Conservation (phyloP, 2,888 invertebrate species). For the Lasioglossum leucozonium region DNA sequence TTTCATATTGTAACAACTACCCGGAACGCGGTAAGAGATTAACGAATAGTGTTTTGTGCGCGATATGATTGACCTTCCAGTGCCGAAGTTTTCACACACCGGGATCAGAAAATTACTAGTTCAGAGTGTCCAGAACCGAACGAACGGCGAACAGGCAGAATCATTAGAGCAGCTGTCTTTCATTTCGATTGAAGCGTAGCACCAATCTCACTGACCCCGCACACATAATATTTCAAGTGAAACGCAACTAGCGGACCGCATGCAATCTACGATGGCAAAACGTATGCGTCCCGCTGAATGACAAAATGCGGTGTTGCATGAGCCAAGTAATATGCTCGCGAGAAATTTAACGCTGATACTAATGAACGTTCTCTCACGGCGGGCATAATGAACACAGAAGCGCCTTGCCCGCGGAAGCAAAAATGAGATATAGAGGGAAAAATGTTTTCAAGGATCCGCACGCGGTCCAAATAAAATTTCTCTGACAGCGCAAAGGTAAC, state of each 20-base stretch:
- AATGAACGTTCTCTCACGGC: slow-evolving; percentile 25
- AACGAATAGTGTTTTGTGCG: not conserved
- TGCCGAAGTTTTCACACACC: not conserved
- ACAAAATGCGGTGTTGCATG: slow-evolving; percentile 23
- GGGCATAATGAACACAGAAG: not conserved
- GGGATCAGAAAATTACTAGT: slow-evolving; percentile 7
- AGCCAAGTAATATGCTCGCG: slow-evolving; percentile 4
- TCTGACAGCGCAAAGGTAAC: not conserved
- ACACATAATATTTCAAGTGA: slow-evolving; percentile 57
- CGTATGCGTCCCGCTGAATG: slow-evolving; percentile 12
- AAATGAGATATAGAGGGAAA: not conserved
- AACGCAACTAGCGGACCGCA: slow-evolving; percentile 49
- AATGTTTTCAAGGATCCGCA: not conserved
- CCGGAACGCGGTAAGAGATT: too few relatives aligned
- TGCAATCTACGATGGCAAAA: slow-evolving; percentile 44
- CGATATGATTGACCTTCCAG: not conserved
- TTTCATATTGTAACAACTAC: too few relatives aligned
- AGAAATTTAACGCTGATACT: slow-evolving; percentile 29
- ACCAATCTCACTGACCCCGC: slow-evolving; percentile 34
- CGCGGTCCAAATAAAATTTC: not conserved
- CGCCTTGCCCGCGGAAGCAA: not conserved
- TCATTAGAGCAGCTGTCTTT: slow-evolving; percentile 48
- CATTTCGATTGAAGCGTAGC: slow-evolving; percentile 50
- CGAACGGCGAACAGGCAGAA: slow-evolving; percentile 7
- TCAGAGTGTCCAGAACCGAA: not conserved